These are phyloP conservation scores for Buceros bicornis DNA, from an alignment of 2,797 vertebrate species.

Conservation along the genomic window DNA sequence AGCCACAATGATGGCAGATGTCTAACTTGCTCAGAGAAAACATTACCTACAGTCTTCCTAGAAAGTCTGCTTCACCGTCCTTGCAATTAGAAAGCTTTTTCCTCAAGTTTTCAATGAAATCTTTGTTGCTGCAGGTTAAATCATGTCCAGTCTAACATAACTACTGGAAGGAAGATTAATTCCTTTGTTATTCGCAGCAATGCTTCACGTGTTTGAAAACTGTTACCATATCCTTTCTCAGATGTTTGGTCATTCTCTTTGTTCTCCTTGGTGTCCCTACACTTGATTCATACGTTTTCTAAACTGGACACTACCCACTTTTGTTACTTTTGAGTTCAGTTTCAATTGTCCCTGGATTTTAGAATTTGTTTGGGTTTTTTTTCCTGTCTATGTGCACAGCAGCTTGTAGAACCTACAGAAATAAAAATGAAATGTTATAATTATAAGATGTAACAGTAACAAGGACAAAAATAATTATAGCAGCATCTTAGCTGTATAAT, in stretches of 20 bases:
- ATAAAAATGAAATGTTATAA: neutral
- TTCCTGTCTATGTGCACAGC: fast-evolving
- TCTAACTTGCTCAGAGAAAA: neutral
- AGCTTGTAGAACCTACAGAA: neutral
- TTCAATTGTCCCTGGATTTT: neutral
- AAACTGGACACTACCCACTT: neutral
- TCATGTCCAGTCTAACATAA: neutral
- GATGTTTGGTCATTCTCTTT: neutral
- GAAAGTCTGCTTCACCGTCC: neutral
- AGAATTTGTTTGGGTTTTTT: neutral
- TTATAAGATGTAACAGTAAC: neutral
- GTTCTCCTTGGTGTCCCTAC: neutral
- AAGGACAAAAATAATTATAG: neutral
- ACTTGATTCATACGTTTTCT: neutral
- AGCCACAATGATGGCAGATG: neutral
- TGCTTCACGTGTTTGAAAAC: neutral
- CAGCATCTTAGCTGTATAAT: neutral
- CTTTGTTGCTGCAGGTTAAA: neutral
- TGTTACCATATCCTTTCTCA: neutral
- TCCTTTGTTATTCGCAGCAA: neutral
- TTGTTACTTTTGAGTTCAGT: neutral
- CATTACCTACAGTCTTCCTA: neutral
- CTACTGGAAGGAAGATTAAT: neutral
- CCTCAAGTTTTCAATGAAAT: neutral
- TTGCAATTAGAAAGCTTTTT: neutral